Evolutionary conservation across 2,888 invertebrate genomes (phyloP), one percentile per base, ranked within the genome.

Genomic region (Morpho helenor): DNA sequence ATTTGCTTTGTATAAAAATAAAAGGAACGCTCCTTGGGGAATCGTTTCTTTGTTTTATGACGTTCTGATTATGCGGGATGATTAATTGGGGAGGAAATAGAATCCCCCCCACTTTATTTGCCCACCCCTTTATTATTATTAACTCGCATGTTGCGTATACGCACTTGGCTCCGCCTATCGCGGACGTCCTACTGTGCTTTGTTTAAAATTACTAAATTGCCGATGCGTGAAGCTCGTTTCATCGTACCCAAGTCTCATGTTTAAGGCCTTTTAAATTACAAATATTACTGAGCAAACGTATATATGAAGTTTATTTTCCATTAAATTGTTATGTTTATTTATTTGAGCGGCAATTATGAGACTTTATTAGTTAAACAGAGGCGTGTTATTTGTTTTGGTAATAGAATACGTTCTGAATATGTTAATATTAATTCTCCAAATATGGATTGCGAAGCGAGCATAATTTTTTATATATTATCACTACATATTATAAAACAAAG

Each of bases 141-240:
- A 57, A 57, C 47, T 53, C 49, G 46, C 53, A 62, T 59, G 64
- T 57, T 68, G 68, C 68, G 82, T 74, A 64, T 69, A 76, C 80
- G 80, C 84, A 84, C 48, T 60, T 66, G 62, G 71, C 83, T 70
- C 79, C 85, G 78, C 85, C 84, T 79, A 77, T 71, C 49, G 64
- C 70, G 70, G 75, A 73, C 81, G 76, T 82, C 80, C 77, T 82
- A 77, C 82, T 73, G 64, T 68, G 73, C 74, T 79, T 80, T 80
- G 78, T 82, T 78, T 74, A 66, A 71, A 75, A 73, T 70, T 74
- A 75, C 67, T 63, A 74, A 74, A 69, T 76, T 70, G 66, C 67
- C 74, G 73, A 77, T 68, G 77, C 79, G 70, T 81, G 73, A 80
- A 76, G 62, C 61, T 57, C 66, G 68, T 56, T 56, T 69, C 63